Conservation (phyloP, 2,888 invertebrate species). For the Elaeidobius kamerunicus region DNA sequence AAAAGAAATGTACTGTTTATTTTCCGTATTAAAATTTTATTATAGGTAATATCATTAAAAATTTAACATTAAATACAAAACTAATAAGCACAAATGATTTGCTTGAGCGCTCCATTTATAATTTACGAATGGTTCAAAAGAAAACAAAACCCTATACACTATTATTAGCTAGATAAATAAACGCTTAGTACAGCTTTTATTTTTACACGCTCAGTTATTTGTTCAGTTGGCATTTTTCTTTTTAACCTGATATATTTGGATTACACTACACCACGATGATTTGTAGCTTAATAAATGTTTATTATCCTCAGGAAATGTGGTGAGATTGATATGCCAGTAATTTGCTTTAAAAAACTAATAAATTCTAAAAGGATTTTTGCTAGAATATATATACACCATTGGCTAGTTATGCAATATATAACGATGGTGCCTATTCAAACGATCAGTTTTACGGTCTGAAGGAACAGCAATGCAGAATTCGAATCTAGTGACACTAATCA, state of each 20-base stretch:
- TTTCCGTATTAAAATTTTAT: too few relatives aligned
- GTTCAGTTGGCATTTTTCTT: slow-evolving; percentile 15
- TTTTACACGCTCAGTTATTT: slow-evolving; percentile 6
- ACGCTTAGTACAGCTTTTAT: slow-evolving; percentile 13
- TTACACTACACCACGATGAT: background rate
- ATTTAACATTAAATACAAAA: too few relatives aligned
- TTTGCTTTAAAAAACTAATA: too few relatives aligned
- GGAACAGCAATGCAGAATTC: too few relatives aligned
- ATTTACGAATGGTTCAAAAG: background rate
- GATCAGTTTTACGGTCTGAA: too few relatives aligned
- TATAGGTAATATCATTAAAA: too few relatives aligned
- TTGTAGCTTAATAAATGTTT: background rate
- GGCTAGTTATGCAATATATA: too few relatives aligned
- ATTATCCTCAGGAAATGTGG: background rate
- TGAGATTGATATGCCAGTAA: background rate
- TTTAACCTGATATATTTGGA: slow-evolving; percentile 5
- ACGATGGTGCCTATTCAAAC: too few relatives aligned
- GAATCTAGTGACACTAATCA: too few relatives aligned
- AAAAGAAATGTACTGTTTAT: too few relatives aligned
- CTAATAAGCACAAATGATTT: background rate
- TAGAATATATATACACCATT: too few relatives aligned
- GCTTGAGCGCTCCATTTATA: slow-evolving; percentile 1
- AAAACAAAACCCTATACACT: slow-evolving; percentile 1
- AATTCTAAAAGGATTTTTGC: too few relatives aligned
- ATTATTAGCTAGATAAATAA: slow-evolving; percentile 15